These are phyloP conservation scores for Bombus polaris DNA, from an alignment of 1,140 invertebrate species.

Conservation along the genomic window DNA sequence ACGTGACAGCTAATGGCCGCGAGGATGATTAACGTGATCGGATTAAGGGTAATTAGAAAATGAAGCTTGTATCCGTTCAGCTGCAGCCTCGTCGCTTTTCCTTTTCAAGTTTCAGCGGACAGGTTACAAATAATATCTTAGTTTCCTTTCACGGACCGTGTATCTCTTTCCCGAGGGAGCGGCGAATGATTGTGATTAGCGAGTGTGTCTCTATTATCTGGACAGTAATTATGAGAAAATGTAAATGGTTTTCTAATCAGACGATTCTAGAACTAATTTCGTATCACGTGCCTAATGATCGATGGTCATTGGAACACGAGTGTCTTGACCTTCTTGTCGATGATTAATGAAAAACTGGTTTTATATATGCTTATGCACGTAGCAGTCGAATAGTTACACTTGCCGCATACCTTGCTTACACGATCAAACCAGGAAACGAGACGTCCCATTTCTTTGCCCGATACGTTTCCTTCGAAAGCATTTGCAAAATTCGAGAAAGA, in stretches of 20 bases:
- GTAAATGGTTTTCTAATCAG: background rate
- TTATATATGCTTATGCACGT: background rate
- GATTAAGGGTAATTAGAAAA: background rate
- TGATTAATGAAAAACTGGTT: conserved; percentile 21
- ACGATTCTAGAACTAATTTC: background rate
- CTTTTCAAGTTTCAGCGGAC: background rate
- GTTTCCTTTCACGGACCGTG: background rate
- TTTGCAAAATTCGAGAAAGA: background rate
- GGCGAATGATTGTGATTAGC: too few relatives aligned
- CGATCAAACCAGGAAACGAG: background rate
- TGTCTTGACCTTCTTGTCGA: background rate
- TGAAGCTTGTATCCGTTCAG: background rate
- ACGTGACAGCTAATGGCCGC: background rate
- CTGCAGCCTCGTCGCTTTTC: background rate
- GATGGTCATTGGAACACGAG: background rate
- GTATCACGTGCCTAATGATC: background rate
- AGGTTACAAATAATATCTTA: background rate
- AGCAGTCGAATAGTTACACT: background rate
- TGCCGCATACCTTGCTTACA: background rate
- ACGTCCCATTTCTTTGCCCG: background rate
- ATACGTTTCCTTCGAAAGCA: background rate
- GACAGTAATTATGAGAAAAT: background rate
- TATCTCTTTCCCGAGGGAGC: too few relatives aligned
- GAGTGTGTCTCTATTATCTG: too few relatives aligned
- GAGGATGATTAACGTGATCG: background rate